phyloP scores from a whole-genome alignment of 2,888 invertebrate genomes.

The Diaprepes abbreviatus region DNA sequence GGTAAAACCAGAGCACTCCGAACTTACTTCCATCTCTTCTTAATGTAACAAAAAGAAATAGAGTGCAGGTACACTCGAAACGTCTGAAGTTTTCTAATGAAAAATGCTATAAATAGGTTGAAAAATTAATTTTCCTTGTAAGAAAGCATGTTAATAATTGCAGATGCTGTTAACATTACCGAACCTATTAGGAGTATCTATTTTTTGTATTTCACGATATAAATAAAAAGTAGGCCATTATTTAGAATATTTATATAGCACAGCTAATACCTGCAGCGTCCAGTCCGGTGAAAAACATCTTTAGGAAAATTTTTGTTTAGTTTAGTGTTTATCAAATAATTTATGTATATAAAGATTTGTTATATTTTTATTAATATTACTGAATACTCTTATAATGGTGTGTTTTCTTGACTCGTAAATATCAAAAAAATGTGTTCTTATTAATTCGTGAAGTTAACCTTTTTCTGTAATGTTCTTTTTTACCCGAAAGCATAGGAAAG shows the following conservation, averaged over 20 bases:
- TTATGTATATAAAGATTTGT: conserved; percentile 50
- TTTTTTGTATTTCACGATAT: neutral
- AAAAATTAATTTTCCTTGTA: too few relatives aligned
- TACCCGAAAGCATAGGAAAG: neutral
- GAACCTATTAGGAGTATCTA: neutral
- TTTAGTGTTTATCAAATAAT: conserved; percentile 34
- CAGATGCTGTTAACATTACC: too few relatives aligned
- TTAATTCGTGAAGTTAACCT: neutral
- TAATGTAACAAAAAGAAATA: too few relatives aligned
- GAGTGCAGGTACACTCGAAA: too few relatives aligned
- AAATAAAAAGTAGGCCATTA: conserved; percentile 33
- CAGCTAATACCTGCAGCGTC: conserved; percentile 40
- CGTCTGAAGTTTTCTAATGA: too few relatives aligned
- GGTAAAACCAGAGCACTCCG: too few relatives aligned
- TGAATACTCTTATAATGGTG: conserved; percentile 40
- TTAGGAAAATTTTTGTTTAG: conserved; percentile 30
- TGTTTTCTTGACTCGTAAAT: conserved; percentile 29
- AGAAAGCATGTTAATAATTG: too few relatives aligned
- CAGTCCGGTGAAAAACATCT: conserved; percentile 31
- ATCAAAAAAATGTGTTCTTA: conserved; percentile 28
- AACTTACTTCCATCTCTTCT: too few relatives aligned
- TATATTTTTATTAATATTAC: conserved; percentile 44
- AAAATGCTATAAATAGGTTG: too few relatives aligned
- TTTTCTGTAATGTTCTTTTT: neutral
- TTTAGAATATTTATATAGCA: conserved; percentile 42